Evolutionary conservation across 1,140 invertebrate species (phyloP).

Genomic region (Neelides sp.): DNA sequence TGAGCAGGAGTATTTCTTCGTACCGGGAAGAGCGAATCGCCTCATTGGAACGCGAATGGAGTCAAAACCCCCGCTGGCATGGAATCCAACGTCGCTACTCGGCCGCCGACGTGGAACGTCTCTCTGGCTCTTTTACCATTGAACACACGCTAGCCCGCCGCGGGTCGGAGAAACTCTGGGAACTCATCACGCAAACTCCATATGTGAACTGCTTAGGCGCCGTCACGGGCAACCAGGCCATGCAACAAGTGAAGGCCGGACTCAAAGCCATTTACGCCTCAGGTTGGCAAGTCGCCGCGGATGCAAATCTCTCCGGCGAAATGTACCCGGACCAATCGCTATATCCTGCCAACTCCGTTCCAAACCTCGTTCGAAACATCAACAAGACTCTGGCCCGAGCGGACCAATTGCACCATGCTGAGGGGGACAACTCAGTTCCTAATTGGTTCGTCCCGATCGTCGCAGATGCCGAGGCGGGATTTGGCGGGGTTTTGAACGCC

Average conservation of each 20-base stretch:
- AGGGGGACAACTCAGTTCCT: slow-evolving; percentile 30
- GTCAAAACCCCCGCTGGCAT: slow-evolving; percentile 25
- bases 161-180: slow-evolving; percentile 36
- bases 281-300: slow-evolving; percentile 36
- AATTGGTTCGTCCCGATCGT: slow-evolving; percentile 38
- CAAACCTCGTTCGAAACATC: slow-evolving; percentile 34
- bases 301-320: slow-evolving; percentile 31
- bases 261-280: slow-evolving; percentile 38
- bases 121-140: slow-evolving; percentile 35
- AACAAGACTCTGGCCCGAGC: slow-evolving; percentile 33
- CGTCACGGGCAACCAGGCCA: slow-evolving; percentile 36
- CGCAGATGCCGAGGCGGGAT: slow-evolving; percentile 39
- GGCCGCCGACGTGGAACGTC: slow-evolving; percentile 36
- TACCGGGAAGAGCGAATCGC: slow-evolving; percentile 13
- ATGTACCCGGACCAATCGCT: slow-evolving; percentile 39
- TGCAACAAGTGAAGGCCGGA: slow-evolving; percentile 38
- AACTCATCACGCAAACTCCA: slow-evolving; percentile 33
- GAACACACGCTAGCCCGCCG: slow-evolving; percentile 36
- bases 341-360: slow-evolving; percentile 37
- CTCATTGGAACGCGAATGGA: slow-evolving; percentile 18
- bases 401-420: slow-evolving; percentile 34
- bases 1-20: too few relatives aligned
- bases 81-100: slow-evolving; percentile 19
- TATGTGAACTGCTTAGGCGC: slow-evolving; percentile 36
- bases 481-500: slow-evolving; percentile 37